Evolutionary conservation across 2,888 invertebrate species (phyloP), one percentile per base, ranked within the genome.

Genomic region (Clunio marinus): DNA sequence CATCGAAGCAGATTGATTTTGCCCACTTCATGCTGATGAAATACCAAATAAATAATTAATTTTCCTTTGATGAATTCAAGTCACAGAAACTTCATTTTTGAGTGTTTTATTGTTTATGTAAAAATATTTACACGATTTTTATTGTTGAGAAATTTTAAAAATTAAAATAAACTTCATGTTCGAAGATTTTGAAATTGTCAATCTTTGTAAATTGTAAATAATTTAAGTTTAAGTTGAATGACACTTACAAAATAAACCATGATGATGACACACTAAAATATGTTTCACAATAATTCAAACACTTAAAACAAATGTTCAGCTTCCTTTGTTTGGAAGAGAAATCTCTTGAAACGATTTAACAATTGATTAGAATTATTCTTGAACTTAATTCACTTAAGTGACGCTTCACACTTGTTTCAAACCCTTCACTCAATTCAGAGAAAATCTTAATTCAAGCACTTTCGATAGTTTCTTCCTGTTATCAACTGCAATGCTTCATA

Each of bases 1-100:
- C 51, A 51, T 51, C 22, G 69, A 70, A 72, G 69, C 71, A 71
- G 72, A 72, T 72, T 71, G 71, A 70, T 69, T 69, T 67, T 70
- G 71, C 69, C 69, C 62, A 70, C 57, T 67, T 67, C 24, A 45
- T 22, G 45, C 51, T 51, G 17, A 7, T 13, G 13, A 32, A n/a
- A n/a, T n/a, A 25, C 25, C 13, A 57, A 25, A 57, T 27, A 20
- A 20, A 20, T 17, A 46, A 46, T 15, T 46, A 15, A 13, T 22
- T 51, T 51, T 2, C 22, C 51, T 51, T 51, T 51, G 51, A 51
- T 51, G 51, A 20, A 27, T 57, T 57, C n/a, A n/a, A n/a, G n/a
- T n/a, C n/a, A n/a, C n/a, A n/a, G n/a, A n/a, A n/a, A n/a, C n/a
- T n/a, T n/a, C n/a, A n/a, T n/a, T n/a, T n/a, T n/a, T n/a, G n/a